Evolutionary conservation across 2,113 vertebrate genomes (phyloP).

Genomic region (Scophthalmus maximus): DNA sequence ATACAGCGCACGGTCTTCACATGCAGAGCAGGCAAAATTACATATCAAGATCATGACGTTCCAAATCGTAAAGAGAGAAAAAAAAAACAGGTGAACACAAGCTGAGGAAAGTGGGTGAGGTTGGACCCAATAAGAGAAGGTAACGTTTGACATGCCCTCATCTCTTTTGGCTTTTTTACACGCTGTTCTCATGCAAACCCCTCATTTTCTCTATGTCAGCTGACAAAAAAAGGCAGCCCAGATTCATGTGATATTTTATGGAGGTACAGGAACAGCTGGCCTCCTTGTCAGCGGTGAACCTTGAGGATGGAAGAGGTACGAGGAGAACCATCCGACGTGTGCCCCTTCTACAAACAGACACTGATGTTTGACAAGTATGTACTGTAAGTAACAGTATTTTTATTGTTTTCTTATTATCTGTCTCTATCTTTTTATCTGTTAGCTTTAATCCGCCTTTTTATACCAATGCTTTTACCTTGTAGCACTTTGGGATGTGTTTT

Average conservation of each 20-base stretch:
- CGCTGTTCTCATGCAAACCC: neutral
- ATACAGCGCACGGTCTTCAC: constrained; percentile 14
- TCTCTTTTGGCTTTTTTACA: constrained; percentile 11
- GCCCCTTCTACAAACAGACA: neutral
- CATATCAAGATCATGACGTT: neutral
- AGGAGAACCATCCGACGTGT: neutral
- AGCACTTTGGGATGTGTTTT: too few relatives aligned
- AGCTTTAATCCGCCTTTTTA: too few relatives aligned
- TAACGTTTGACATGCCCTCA: constrained; percentile 8
- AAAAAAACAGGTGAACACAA: neutral
- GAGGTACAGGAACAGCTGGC: neutral
- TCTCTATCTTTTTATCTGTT: too few relatives aligned
- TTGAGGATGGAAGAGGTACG: neutral
- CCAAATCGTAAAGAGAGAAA: constrained; percentile 8
- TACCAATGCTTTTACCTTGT: too few relatives aligned
- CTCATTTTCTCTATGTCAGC: neutral
- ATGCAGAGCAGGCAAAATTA: constrained; percentile 12
- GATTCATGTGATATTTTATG: neutral
- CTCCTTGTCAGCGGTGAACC: neutral
- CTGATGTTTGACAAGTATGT: neutral
- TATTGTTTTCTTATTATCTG: too few relatives aligned
- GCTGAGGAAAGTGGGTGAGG: neutral
- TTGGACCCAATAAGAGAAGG: neutral
- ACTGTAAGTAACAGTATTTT: neutral
- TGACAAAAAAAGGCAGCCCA: neutral